Percentiles rank a stretch among this genome's conserved stretches.
Conservation (phyloP, 1,140 invertebrate species). For the Drosophila setifemur region DNA sequence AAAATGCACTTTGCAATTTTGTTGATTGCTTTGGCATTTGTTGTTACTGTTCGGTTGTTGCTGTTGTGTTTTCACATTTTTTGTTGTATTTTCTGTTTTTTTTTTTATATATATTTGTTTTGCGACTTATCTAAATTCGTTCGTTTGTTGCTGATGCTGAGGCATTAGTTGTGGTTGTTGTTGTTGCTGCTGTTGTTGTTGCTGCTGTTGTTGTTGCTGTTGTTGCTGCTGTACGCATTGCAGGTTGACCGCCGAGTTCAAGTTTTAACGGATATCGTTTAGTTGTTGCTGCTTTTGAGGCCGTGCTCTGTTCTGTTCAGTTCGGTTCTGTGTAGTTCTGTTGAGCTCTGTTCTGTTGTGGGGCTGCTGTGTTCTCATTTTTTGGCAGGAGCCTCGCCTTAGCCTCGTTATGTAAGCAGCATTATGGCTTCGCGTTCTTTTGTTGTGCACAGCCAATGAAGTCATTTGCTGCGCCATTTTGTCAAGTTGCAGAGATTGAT, state of each 20-base stretch:
- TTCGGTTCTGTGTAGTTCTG: no score
- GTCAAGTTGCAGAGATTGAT: slow-evolving; percentile 59
- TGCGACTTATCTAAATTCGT: slow-evolving; percentile 69
- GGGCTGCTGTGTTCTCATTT: slow-evolving; percentile 36
- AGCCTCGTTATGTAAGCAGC: slow-evolving; percentile 35
- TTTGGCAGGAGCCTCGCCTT: slow-evolving; percentile 68
- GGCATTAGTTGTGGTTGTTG: slow-evolving; percentile 1
- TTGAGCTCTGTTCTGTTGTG: neutral
- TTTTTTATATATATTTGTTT: slow-evolving; percentile 48
- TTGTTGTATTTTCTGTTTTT: slow-evolving; percentile 28
- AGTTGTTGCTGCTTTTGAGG: slow-evolving; percentile 12
- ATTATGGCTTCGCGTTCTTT: slow-evolving; percentile 35
- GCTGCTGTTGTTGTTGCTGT: slow-evolving; percentile 10
- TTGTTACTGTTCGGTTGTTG: slow-evolving; percentile 47
- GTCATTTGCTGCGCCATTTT: slow-evolving; percentile 72
- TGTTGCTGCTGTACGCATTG: slow-evolving; percentile 55
- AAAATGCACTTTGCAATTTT: slow-evolving; percentile 79
- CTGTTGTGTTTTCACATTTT: slow-evolving; percentile 12
- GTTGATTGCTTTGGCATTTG: slow-evolving; percentile 78
- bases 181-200: slow-evolving; percentile 20
- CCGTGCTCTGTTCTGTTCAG: no score
- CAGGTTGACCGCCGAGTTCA: slow-evolving; percentile 74
- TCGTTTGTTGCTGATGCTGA: no score
- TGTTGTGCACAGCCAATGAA: slow-evolving; percentile 57
- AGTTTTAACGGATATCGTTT: slow-evolving; percentile 76